These are phyloP conservation scores for Aleiodes leptofemur DNA, from an alignment of 2,888 invertebrate genomes.

Conservation along the genomic window DNA sequence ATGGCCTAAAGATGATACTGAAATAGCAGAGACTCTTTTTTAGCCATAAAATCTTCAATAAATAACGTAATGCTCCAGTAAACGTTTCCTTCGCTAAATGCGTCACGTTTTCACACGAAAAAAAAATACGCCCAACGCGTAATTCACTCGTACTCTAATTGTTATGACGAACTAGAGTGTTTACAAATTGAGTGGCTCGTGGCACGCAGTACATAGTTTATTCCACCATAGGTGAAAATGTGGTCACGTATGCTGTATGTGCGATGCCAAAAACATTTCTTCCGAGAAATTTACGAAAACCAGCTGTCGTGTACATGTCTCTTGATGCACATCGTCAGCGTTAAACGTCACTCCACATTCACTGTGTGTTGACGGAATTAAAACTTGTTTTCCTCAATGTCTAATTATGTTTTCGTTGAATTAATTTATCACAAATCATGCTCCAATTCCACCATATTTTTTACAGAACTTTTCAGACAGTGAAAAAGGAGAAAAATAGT, in stretches of 20 bases:
- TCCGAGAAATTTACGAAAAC: conserved; percentile 18
- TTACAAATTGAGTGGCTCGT: conserved; percentile 12
- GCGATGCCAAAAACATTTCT: conserved; percentile 19
- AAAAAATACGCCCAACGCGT: neutral
- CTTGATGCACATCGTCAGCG: too few species aligned
- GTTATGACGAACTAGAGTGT: conserved; percentile 19
- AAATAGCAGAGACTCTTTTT: too few species aligned
- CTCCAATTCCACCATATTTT: too few species aligned
- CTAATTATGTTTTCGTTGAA: too few species aligned
- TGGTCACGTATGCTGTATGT: neutral
- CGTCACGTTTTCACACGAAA: too few species aligned
- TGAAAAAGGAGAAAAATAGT: neutral
- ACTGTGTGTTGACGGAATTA: too few species aligned
- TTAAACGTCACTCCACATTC: too few species aligned
- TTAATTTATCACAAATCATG: too few species aligned
- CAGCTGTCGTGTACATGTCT: conserved; percentile 13
- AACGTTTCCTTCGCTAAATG: neutral
- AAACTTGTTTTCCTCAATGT: too few species aligned
- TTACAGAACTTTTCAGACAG: too few species aligned
- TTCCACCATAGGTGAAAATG: conserved; percentile 9
- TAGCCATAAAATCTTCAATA: too few species aligned
- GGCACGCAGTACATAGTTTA: neutral
- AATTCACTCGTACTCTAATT: conserved; percentile 10
- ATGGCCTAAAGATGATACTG: neutral
- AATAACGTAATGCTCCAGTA: neutral